Evolutionary conservation across 2,113 vertebrate species (phyloP).

Genomic region (Lucifuga dentata): DNA sequence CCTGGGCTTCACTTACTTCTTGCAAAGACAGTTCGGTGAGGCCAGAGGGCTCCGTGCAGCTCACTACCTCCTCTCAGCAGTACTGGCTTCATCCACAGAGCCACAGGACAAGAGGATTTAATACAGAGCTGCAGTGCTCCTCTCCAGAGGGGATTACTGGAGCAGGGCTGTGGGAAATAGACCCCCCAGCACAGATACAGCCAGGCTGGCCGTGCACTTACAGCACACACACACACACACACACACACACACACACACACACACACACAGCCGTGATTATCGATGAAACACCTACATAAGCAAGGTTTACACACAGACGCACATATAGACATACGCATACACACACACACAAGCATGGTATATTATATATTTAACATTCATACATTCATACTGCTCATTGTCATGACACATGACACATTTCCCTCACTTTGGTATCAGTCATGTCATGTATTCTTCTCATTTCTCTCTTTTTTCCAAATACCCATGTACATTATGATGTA

Average conservation of each 20-base stretch:
- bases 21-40: conserved; percentile 55
- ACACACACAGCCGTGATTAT: too few species aligned
- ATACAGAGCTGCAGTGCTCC: conserved; percentile 65
- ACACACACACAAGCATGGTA: too few species aligned
- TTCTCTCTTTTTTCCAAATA: too few species aligned
- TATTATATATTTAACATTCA: too few species aligned
- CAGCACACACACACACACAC: conserved; percentile 23
- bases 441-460: too few species aligned
- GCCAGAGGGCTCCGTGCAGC: conserved; percentile 59
- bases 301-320: conserved; percentile 8
- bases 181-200: conserved; percentile 60
- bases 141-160: conserved; percentile 78
- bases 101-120: conserved; percentile 77
- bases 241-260: conserved; percentile 7
- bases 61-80: conserved; percentile 61
- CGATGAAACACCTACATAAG: too few species aligned
- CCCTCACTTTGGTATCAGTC: too few species aligned
- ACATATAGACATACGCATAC: too few species aligned
- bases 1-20: conserved; percentile 44
- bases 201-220: conserved; percentile 43
- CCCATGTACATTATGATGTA: too few species aligned
- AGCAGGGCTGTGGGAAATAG: conserved; percentile 66
- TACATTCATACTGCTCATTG: too few species aligned
- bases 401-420: too few species aligned
- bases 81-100: conserved; percentile 72